These are phyloP conservation scores for Scaptomyza graminum DNA, from an alignment of 1,140 invertebrate genomes.

Conservation along the genomic window DNA sequence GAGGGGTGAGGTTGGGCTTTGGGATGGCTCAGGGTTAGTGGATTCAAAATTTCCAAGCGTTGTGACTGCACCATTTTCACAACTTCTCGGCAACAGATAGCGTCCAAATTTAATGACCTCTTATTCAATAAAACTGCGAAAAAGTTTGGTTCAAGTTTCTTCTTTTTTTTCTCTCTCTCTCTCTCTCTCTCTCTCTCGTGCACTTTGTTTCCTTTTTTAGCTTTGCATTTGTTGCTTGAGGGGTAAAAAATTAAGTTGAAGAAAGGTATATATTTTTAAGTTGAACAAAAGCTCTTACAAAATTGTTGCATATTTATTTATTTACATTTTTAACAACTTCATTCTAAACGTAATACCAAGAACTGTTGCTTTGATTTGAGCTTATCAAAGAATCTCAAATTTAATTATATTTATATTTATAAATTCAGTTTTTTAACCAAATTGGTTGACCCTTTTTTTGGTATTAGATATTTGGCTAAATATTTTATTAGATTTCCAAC, in stretches of 20 bases:
- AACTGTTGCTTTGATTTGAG: not conserved
- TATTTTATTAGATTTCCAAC: not conserved
- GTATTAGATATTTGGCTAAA: constrained; percentile 5
- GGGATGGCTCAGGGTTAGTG: not conserved
- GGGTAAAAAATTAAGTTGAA: no score
- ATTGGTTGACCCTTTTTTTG: not conserved
- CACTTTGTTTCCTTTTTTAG: no score
- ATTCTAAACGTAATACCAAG: not conserved
- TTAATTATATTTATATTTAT: not conserved
- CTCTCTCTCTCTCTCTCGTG: no score
- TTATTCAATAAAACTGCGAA: constrained; percentile 78
- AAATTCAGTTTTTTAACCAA: not conserved
- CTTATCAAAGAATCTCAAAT: not conserved
- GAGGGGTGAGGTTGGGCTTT: not conserved
- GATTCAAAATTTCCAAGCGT: constrained; percentile 2
- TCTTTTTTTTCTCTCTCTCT: no score
- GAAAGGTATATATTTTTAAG: not conserved
- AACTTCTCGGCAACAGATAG: constrained; percentile 76
- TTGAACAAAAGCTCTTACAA: not conserved
- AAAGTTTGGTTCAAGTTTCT: constrained; percentile 24
- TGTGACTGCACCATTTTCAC: constrained; percentile 65
- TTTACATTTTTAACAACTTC: no score
- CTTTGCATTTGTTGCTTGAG: no score
- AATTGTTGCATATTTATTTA: not conserved
- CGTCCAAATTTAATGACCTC: constrained; percentile 82